Evolutionary conservation across 2,888 invertebrate species (phyloP).

Genomic region (Drosophila demipolita): DNA sequence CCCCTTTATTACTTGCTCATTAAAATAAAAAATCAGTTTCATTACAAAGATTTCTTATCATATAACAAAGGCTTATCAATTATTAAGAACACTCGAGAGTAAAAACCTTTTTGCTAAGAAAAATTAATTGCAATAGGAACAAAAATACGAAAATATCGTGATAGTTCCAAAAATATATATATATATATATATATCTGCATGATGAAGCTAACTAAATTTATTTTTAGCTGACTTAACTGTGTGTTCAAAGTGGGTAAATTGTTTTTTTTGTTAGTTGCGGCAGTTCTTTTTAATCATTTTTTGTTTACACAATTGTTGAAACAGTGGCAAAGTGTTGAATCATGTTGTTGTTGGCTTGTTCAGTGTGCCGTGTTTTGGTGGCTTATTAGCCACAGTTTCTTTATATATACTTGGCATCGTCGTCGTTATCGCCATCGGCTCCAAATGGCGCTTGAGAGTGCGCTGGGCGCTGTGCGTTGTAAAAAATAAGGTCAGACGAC

Average conservation of each 20-base stretch:
- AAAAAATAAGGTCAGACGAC: slow-evolving; percentile 64
- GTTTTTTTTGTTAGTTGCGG: slow-evolving; percentile 24
- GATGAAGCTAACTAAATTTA: slow-evolving; percentile 1
- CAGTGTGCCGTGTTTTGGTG: slow-evolving; percentile 39
- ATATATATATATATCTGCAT: slow-evolving; percentile 15
- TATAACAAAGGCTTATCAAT: not conserved
- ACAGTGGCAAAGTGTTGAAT: slow-evolving; percentile 56
- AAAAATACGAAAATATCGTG: not conserved
- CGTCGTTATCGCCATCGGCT: slow-evolving; percentile 19
- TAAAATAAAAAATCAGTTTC: not conserved
- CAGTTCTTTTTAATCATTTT: slow-evolving; percentile 16
- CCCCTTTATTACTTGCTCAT: not conserved
- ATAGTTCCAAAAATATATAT: not conserved
- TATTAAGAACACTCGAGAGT: not conserved
- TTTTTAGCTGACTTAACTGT: slow-evolving; percentile 32
- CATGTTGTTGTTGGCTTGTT: slow-evolving; percentile 36
- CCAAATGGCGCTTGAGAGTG: slow-evolving; percentile 49
- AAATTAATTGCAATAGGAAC: not conserved
- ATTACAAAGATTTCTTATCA: not conserved
- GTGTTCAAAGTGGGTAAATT: slow-evolving; percentile 15
- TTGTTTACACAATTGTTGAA: slow-evolving; percentile 67
- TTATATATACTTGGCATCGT: slow-evolving; percentile 52
- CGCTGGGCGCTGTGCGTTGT: slow-evolving; percentile 42
- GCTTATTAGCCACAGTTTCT: slow-evolving; percentile 69
- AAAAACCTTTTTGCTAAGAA: not conserved